Percentiles rank a stretch among this genome's conserved stretches.
phyloP scores from a whole-genome alignment of 2,888 invertebrate species.

The Teinopalpus imperialis region DNA sequence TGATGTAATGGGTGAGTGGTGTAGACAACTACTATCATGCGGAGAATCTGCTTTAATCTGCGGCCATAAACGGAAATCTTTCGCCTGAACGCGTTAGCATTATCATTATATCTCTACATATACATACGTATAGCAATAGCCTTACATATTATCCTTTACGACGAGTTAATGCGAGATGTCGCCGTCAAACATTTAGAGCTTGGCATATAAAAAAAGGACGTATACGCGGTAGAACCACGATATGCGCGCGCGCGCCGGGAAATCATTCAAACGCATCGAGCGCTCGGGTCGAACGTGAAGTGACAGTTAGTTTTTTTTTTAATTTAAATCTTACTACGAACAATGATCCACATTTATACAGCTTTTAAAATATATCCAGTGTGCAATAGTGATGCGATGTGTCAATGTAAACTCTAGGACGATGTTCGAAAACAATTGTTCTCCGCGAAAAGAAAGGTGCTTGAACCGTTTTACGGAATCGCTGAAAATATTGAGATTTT shows the following conservation, averaged over 20 bases:
- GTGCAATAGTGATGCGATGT: constrained; percentile 28
- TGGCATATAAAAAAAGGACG: constrained; percentile 75
- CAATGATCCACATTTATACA: constrained; percentile 13
- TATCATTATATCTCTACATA: constrained; percentile 40
- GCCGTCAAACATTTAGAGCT: constrained; percentile 74
- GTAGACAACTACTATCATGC: constrained; percentile 58
- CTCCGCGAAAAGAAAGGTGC: constrained; percentile 30
- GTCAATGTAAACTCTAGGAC: constrained; percentile 43
- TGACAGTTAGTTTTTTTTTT: constrained; percentile 35
- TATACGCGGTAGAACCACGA: constrained; percentile 45
- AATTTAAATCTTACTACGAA: constrained; percentile 23
- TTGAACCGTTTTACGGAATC: constrained; percentile 44
- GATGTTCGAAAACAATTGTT: constrained; percentile 41
- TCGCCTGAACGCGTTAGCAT: constrained; percentile 59
- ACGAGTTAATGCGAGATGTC: constrained; percentile 68
- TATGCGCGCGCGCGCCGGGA: constrained; percentile 64
- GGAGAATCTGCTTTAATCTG: constrained; percentile 72
- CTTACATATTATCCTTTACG: constrained; percentile 79
- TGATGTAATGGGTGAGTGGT: constrained; percentile 61
- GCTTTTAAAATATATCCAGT: constrained; percentile 24
- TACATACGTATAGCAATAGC: constrained; percentile 51
- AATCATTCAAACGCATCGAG: constrained; percentile 65
- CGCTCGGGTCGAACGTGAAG: constrained; percentile 63
- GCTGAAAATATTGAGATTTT: constrained; percentile 41
- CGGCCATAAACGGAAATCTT: constrained; percentile 74